Conservation (phyloP, 1,140 invertebrate genomes). For the Pteromalus puparum region DNA sequence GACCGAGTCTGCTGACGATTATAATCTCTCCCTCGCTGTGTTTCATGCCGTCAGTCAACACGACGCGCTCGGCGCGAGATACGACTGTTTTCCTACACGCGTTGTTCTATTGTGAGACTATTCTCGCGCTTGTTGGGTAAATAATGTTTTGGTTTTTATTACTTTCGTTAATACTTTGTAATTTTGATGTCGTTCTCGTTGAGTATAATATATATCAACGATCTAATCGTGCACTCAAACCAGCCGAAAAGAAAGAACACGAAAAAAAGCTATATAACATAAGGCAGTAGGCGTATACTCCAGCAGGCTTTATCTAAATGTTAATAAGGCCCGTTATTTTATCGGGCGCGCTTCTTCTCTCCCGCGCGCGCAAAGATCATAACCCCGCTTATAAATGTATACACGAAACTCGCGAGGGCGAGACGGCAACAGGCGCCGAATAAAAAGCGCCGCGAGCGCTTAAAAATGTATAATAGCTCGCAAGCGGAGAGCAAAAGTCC, state of each 20-base stretch:
- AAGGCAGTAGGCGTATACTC: constrained; percentile 41
- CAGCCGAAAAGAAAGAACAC: neutral
- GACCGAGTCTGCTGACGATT: neutral
- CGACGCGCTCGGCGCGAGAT: neutral
- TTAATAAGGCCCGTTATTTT: constrained; percentile 64
- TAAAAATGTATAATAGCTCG: constrained; percentile 69
- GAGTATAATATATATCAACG: too few species aligned
- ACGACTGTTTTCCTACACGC: constrained; percentile 17
- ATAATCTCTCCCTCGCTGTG: neutral
- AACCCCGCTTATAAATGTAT: constrained; percentile 32
- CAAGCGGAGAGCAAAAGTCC: constrained; percentile 57
- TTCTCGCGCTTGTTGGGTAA: neutral
- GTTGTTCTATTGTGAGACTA: neutral
- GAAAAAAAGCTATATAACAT: constrained; percentile 1
- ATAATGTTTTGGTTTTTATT: neutral
- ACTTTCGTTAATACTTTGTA: too few species aligned
- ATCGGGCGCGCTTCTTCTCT: constrained; percentile 11
- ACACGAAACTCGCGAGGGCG: neutral
- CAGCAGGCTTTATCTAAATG: constrained; percentile 72
- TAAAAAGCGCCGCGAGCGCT: constrained; percentile 66
- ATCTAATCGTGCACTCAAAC: neutral
- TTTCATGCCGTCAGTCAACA: constrained; percentile 31
- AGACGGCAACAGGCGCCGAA: constrained; percentile 60
- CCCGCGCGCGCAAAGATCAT: constrained; percentile 46
- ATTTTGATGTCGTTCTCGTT: too few species aligned